Conservation (phyloP, 2,888 invertebrate genomes). For the Melieria crassipennis region DNA sequence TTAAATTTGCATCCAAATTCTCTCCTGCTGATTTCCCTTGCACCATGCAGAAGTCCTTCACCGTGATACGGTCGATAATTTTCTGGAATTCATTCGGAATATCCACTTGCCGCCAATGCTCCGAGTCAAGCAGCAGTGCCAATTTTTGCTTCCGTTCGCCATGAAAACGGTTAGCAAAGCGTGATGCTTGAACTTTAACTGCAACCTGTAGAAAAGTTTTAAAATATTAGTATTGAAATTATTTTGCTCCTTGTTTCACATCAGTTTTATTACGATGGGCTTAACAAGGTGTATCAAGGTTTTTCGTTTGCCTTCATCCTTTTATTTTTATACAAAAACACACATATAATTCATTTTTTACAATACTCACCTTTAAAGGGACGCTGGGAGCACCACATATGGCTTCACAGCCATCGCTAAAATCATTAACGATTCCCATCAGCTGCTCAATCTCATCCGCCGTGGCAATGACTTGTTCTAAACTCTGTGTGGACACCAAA, state of each 20-base stretch:
- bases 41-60: slow-evolving; percentile 60
- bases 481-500: slow-evolving; percentile 81
- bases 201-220: slow-evolving; percentile 67
- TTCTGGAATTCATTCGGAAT: slow-evolving; percentile 90
- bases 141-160: slow-evolving; percentile 87
- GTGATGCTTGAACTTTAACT: slow-evolving; percentile 87
- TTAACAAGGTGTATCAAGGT: too few relatives aligned
- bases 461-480: slow-evolving; percentile 76
- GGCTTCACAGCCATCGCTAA: slow-evolving; percentile 79
- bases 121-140: slow-evolving; percentile 84
- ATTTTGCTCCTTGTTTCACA: background rate
- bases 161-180: slow-evolving; percentile 92
- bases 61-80: slow-evolving; percentile 77
- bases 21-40: slow-evolving; percentile 28
- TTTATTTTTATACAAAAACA: background rate
- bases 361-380: slow-evolving; percentile 71
- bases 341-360: background rate
- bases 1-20: slow-evolving; percentile 54
- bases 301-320: too few relatives aligned
- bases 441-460: slow-evolving; percentile 80
- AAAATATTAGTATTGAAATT: background rate
- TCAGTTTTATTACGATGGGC: too few relatives aligned
- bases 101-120: slow-evolving; percentile 93
- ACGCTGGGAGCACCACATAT: slow-evolving; percentile 81
- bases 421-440: slow-evolving; percentile 80